phyloP scores from a whole-genome alignment of 2,888 invertebrate genomes.

The Acleris emargana region DNA sequence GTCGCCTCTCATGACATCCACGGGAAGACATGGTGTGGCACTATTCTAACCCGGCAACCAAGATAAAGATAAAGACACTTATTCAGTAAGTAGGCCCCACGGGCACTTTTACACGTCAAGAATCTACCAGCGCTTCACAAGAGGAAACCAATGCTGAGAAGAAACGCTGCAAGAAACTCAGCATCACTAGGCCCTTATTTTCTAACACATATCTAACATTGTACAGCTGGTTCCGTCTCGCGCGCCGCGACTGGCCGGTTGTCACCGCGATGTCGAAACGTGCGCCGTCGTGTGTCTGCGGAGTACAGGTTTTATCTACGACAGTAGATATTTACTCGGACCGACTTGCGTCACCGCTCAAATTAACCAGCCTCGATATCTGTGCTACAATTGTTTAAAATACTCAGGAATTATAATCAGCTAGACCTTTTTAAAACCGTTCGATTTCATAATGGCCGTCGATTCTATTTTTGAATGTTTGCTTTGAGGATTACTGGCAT shows the following conservation, averaged over 20 bases:
- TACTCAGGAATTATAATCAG: constrained; percentile 1
- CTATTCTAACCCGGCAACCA: too few species aligned
- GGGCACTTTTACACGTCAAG: too few species aligned
- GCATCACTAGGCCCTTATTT: neutral
- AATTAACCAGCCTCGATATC: constrained; percentile 43
- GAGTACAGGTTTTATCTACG: constrained; percentile 54
- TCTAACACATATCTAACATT: constrained; percentile 5
- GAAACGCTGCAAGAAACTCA: too few species aligned
- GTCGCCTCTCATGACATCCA: too few species aligned
- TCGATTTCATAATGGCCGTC: too few species aligned
- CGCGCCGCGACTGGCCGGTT: constrained; percentile 48
- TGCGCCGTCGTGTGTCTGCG: constrained; percentile 40
- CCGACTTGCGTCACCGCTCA: constrained; percentile 57
- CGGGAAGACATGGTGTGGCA: too few species aligned
- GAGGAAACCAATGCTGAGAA: too few species aligned
- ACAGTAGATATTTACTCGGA: constrained; percentile 46
- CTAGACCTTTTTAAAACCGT: neutral
- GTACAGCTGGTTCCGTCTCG: constrained; percentile 49
- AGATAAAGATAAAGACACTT: too few species aligned
- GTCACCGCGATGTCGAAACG: constrained; percentile 54
- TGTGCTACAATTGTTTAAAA: constrained; percentile 33
- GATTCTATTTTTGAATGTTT: constrained; percentile 6
- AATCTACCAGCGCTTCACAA: too few species aligned
- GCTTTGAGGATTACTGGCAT: constrained; percentile 32
- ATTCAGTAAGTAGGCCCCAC: too few species aligned